Percentiles rank a stretch among this genome's conserved stretches.
Conservation (phyloP, 30 jellyfish, hydroid and myxozoan genomes). For the Aurelia aurita complex sp. Pacific region DNA sequence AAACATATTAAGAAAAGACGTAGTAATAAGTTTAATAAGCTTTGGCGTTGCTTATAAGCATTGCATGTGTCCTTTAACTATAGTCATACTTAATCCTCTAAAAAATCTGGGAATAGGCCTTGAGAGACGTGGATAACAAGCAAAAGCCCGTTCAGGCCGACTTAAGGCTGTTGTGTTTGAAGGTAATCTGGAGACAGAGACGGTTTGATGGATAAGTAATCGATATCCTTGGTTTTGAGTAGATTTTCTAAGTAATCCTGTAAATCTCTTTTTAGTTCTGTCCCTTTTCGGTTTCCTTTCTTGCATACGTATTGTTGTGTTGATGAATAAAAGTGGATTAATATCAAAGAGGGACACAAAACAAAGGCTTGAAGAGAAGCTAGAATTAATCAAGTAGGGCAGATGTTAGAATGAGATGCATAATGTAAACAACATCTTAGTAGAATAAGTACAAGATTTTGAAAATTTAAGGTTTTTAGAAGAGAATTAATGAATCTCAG, state of each 20-base stretch:
- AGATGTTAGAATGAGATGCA: background rate
- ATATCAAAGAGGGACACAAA: background rate
- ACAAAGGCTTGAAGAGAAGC: slow-evolving; percentile 28
- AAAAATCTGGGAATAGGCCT: slow-evolving; percentile 43
- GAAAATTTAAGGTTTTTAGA: no score
- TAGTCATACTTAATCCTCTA: slow-evolving; percentile 18
- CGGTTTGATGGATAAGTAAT: slow-evolving; percentile 54
- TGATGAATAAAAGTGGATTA: slow-evolving; percentile 32
- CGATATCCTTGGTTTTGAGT: slow-evolving; percentile 55
- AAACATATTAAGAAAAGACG: slow-evolving; percentile 33
- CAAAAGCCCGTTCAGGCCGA: slow-evolving; percentile 27
- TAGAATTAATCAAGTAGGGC: slow-evolving; percentile 27
- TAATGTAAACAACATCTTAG: no score
- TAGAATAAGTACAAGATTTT: no score
- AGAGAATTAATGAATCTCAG: no score
- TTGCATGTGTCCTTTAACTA: slow-evolving; percentile 46
- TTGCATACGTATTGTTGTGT: slow-evolving; percentile 10
- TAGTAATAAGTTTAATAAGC: slow-evolving; percentile 33
- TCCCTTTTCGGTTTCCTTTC: slow-evolving; percentile 24
- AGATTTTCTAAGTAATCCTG: slow-evolving; percentile 38
- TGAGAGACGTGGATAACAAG: slow-evolving; percentile 15
- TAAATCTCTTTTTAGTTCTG: slow-evolving; percentile 31
- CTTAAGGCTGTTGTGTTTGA: slow-evolving; percentile 42
- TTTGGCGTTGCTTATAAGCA: slow-evolving; percentile 20
- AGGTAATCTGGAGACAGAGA: slow-evolving; percentile 66